Evolutionary conservation across 1,140 invertebrate species (phyloP), one percentile per base, ranked within the genome.

Genomic region (Teleopsis dalmanni): DNA sequence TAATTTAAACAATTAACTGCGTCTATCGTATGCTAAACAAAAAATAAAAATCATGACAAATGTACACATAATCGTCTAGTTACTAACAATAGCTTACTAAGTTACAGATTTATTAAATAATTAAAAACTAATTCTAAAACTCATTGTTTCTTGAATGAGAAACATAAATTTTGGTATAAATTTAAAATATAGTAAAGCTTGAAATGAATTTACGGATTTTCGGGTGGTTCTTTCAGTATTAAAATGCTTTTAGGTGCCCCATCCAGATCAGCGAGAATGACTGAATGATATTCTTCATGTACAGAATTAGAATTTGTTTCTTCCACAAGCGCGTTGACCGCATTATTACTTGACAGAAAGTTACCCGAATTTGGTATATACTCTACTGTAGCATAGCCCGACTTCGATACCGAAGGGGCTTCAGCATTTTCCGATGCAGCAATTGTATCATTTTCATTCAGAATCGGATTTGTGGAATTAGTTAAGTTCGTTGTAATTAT

Each of bases 141-240:
- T n/a, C n/a, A n/a, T n/a, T n/a, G n/a, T n/a, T n/a, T n/a, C n/a
- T n/a, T n/a, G n/a, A n/a, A n/a, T n/a, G n/a, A n/a, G n/a, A n/a
- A n/a, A n/a, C n/a, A n/a, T n/a, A n/a, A n/a, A n/a, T n/a, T n/a
- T n/a, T n/a, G n/a, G n/a, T n/a, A n/a, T n/a, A n/a, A n/a, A n/a
- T n/a, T n/a, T n/a, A n/a, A n/a, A n/a, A n/a, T n/a, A n/a, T n/a
- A n/a, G n/a, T n/a, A n/a, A n/a, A n/a, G n/a, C n/a, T n/a, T n/a
- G n/a, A n/a, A n/a, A n/a, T n/a, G n/a, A 21, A 31, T 41, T 52
- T 57, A 51, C 27, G 52, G 50, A 50, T 51, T 54, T 54, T 54
- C 66, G 48, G 66, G 66, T 52, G 66, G 66, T 44, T 69, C 60
- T 31, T 69, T 66, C 14, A 62, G 66, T 53, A 62, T 63, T 50